A percentile compares a stretch with the other conserved stretches of the same genome.
These are phyloP conservation scores for Paratilapia polleni DNA, from an alignment of 2,113 vertebrate genomes.

Conservation along the genomic window DNA sequence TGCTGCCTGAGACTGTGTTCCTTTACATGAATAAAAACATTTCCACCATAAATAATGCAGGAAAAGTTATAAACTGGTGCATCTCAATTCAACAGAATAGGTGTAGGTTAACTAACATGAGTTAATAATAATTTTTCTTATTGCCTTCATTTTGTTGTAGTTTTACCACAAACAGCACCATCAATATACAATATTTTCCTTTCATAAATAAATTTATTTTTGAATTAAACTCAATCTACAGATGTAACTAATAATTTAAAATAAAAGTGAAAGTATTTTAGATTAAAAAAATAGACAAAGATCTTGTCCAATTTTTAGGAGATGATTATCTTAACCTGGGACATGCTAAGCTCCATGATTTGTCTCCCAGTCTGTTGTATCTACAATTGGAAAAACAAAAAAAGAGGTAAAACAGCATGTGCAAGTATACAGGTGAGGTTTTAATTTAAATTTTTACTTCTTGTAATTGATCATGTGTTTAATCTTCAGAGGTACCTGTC, in stretches of 20 bases:
- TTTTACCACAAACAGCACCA: background rate
- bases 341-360: constrained; percentile 59
- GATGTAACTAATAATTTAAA: background rate
- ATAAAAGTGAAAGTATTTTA: background rate
- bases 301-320: background rate
- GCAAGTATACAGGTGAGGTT: background rate
- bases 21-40: background rate
- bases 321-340: background rate
- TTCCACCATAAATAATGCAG: background rate
- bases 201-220: background rate
- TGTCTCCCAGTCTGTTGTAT: constrained; percentile 65
- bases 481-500: constrained; percentile 83
- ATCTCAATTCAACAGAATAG: background rate
- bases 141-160: background rate
- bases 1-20: accelerated
- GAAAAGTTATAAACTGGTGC: background rate
- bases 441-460: background rate
- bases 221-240: background rate
- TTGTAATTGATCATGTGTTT: background rate
- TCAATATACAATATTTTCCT: too few relatives aligned
- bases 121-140: background rate
- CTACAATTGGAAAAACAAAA: constrained; percentile 50
- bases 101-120: background rate
- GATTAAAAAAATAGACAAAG: background rate
- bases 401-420: background rate